A percentile compares a stretch with the other conserved stretches of the same genome.
Conservation (phyloP, 2,888 invertebrate genomes). For the Pyrgus malvae region DNA sequence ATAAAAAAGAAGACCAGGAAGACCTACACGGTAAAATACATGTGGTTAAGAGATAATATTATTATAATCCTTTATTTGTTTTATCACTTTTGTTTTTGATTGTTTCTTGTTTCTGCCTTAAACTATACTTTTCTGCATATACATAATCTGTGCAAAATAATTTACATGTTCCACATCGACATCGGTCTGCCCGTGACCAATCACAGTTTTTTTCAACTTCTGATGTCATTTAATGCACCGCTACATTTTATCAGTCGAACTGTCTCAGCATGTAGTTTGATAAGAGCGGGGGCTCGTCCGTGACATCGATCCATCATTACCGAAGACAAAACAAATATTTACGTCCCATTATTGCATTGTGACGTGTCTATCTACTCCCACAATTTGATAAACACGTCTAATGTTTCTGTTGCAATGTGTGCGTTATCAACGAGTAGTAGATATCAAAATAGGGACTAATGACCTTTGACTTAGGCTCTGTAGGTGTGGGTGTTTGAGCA, state of each 20-base stretch:
- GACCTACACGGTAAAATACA: no score
- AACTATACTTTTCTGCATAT: no score
- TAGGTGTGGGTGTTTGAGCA: slow-evolving; percentile 9
- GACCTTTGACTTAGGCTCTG: slow-evolving; percentile 44
- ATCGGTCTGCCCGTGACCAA: no score
- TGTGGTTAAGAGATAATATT: no score
- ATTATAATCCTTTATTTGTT: no score
- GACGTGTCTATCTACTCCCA: slow-evolving; percentile 49
- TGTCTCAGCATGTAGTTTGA: slow-evolving; percentile 37
- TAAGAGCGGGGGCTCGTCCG: slow-evolving; percentile 76
- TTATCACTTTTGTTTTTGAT: no score
- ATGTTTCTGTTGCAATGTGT: slow-evolving; percentile 36
- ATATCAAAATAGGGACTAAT: slow-evolving; percentile 39
- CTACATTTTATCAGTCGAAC: slow-evolving; percentile 2
- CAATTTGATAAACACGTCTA: slow-evolving; percentile 33
- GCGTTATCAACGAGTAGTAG: slow-evolving; percentile 41
- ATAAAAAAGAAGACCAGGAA: no score
- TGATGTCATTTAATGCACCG: no score
- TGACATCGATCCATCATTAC: slow-evolving; percentile 68
- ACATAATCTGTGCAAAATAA: not conserved
- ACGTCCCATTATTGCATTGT: slow-evolving; percentile 59
- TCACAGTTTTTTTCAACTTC: no score
- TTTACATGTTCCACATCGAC: no score
- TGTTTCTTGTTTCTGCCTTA: no score
- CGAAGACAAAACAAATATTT: slow-evolving; percentile 68